Conservation (phyloP, 1,140 invertebrate species). For the Neodiprion lecontei region DNA sequence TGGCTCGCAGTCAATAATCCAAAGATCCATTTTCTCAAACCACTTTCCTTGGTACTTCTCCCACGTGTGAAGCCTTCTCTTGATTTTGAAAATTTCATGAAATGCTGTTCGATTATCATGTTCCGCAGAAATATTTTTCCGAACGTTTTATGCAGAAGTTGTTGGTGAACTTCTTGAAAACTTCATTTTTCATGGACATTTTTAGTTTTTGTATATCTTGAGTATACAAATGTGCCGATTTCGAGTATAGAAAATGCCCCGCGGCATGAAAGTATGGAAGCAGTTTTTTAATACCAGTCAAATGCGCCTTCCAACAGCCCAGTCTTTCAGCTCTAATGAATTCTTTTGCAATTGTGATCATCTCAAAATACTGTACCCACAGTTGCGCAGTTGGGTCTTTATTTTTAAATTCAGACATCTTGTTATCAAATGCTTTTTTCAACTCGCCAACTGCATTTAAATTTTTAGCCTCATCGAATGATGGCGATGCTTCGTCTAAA, state of each 20-base stretch:
- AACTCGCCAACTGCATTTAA: conserved; percentile 26
- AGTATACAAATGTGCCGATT: conserved; percentile 57
- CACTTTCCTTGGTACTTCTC: conserved; percentile 46
- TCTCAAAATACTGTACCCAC: conserved; percentile 47
- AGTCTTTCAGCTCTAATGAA: conserved; percentile 47
- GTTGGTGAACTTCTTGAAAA: conserved; percentile 24
- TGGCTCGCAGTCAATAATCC: conserved; percentile 38
- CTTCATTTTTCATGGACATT: conserved; percentile 24
- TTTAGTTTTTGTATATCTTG: conserved; percentile 50
- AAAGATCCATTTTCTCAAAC: conserved; percentile 48
- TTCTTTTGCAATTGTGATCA: conserved; percentile 33
- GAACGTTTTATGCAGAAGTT: conserved; percentile 34
- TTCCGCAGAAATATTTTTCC: conserved; percentile 51
- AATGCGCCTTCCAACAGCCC: conserved; percentile 47
- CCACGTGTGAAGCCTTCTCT: conserved; percentile 47
- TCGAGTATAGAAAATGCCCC: conserved; percentile 47
- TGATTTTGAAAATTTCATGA: conserved; percentile 57
- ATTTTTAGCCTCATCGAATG: conserved; percentile 20
- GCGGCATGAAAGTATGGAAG: conserved; percentile 47
- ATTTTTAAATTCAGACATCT: conserved; percentile 2
- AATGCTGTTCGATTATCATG: conserved; percentile 49
- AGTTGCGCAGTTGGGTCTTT: conserved; percentile 31
- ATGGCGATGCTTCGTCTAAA: conserved; percentile 23
- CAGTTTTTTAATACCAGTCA: conserved; percentile 42
- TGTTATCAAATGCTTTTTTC: conserved; percentile 25